These are phyloP conservation scores for Strigamia crassipes DNA, from an alignment of 2,888 invertebrate species.

Conservation along the genomic window DNA sequence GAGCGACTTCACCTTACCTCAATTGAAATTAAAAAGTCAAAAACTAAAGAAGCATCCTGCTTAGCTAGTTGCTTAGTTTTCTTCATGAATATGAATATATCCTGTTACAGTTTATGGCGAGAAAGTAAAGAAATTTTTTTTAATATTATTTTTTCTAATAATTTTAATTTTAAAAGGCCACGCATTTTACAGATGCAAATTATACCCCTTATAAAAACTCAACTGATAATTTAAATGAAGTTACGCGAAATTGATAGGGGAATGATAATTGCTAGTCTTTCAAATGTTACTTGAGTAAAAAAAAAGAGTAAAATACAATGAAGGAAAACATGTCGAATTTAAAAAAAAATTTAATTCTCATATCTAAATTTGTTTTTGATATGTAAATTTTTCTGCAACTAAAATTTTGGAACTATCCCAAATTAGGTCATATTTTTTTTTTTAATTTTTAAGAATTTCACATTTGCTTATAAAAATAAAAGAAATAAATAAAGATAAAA, in stretches of 20 bases:
- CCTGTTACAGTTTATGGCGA: conserved; percentile 32
- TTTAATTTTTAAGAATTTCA: not conserved
- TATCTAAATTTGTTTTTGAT: not conserved
- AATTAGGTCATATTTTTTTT: not conserved
- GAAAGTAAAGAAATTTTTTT: conserved; percentile 5
- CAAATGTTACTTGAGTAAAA: not conserved
- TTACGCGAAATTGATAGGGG: conserved; percentile 5
- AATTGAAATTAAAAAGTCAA: conserved; percentile 30
- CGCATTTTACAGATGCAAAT: conserved; percentile 11
- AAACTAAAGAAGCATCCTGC: conserved; percentile 29
- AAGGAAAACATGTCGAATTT: not conserved
- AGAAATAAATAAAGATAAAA: not conserved
- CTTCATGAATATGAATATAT: conserved; percentile 42
- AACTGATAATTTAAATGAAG: conserved; percentile 20
- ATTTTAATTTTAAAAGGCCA: not conserved
- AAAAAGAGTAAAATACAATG: not conserved
- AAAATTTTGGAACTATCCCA: not conserved
- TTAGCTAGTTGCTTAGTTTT: not conserved
- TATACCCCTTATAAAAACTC: conserved; percentile 11
- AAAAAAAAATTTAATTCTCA: not conserved
- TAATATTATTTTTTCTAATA: not conserved
- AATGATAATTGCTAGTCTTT: conserved; percentile 2
- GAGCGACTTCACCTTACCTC: not conserved
- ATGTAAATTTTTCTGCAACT: not conserved
- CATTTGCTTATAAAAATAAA: not conserved